These are phyloP conservation scores for Gallinago paraguaiae DNA, from an alignment of 2,113 vertebrate genomes.

Conservation along the genomic window DNA sequence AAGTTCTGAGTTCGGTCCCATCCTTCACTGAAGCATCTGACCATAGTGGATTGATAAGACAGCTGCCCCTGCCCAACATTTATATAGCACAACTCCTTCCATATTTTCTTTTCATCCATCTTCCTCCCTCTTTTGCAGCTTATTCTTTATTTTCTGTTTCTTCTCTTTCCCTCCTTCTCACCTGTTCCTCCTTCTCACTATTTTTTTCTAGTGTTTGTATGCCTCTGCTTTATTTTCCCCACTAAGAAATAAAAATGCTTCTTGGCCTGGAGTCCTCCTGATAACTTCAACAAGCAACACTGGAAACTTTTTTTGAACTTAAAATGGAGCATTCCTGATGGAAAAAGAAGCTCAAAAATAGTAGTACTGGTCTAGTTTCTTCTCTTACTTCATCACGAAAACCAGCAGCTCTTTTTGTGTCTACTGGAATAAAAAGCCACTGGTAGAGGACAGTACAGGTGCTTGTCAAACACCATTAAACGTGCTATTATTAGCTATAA, in stretches of 20 bases:
- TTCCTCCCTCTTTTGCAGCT: neutral
- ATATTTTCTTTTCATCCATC: neutral
- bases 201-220: neutral
- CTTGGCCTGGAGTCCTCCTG: neutral
- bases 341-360: neutral
- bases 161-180: neutral
- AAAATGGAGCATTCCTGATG: neutral
- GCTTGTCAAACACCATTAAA: neutral
- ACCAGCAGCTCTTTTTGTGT: neutral
- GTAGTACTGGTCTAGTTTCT: neutral
- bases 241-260: neutral
- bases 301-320: neutral
- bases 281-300: neutral
- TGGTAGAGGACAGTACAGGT: neutral
- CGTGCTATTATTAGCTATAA: neutral
- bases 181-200: neutral
- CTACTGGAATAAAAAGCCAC: neutral
- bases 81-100: neutral
- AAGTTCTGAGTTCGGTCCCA: neutral
- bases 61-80: neutral
- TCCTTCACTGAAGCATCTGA: neutral
- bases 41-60: neutral
- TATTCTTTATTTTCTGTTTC: neutral
- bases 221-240: neutral
- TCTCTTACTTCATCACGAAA: neutral